Evolutionary conservation across 2,888 invertebrate species (phyloP).

Genomic region (Lasioglossum leucozonium): DNA sequence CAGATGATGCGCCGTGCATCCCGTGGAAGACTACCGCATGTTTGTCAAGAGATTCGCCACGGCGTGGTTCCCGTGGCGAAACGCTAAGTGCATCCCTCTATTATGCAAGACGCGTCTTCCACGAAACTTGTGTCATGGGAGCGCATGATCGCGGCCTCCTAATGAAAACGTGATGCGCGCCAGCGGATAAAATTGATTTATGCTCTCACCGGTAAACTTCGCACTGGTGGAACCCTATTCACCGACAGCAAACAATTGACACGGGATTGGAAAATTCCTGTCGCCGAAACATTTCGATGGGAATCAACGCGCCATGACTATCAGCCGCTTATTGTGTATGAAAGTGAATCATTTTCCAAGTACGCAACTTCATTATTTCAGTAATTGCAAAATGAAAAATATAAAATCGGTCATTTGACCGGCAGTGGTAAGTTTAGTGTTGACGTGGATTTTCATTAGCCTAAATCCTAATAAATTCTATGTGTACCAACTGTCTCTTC

Average conservation of each 20-base stretch:
- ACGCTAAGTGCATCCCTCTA: conserved; percentile 78
- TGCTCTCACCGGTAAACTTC: conserved; percentile 39
- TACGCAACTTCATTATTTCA: no score
- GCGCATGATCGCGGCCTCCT: conserved; percentile 56
- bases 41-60: conserved; percentile 81
- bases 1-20: conserved; percentile 64
- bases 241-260: not conserved
- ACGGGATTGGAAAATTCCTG: not conserved
- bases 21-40: conserved; percentile 71
- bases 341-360: no score
- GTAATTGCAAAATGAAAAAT: no score
- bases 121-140: conserved; percentile 69
- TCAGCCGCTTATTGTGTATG: not conserved
- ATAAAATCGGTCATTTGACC: no score
- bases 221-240: not conserved
- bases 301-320: not conserved
- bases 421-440: no score
- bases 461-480: not conserved
- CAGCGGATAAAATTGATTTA: conserved; percentile 66
- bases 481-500: not conserved
- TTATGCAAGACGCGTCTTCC: conserved; percentile 76
- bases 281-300: not conserved
- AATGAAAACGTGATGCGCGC: conserved; percentile 63
- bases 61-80: conserved; percentile 78
- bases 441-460: no score